phyloP scores from a whole-genome alignment of 2,113 vertebrate species.

The Pipra filicauda region DNA sequence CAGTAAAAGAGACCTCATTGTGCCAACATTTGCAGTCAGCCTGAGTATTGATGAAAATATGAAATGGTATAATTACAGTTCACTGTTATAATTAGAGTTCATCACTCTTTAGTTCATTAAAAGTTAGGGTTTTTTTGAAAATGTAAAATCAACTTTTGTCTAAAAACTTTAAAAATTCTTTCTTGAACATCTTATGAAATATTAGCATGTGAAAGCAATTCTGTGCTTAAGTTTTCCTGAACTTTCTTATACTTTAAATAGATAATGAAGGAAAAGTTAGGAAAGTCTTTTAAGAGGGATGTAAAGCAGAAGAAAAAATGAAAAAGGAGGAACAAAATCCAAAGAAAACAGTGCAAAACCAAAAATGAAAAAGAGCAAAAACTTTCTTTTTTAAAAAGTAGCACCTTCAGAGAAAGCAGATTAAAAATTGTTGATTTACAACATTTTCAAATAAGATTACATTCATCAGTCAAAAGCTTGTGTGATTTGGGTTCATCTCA shows the following conservation, averaged over 20 bases:
- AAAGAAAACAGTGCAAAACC: background rate
- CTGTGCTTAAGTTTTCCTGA: background rate
- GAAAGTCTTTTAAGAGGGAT: background rate
- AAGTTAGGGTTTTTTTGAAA: background rate
- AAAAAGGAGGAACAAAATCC: background rate
- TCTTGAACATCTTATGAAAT: background rate
- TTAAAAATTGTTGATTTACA: background rate
- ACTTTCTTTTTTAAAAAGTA: background rate
- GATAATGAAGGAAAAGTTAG: background rate
- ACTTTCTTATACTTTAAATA: background rate
- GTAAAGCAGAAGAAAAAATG: background rate
- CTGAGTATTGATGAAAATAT: background rate
- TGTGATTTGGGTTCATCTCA: background rate
- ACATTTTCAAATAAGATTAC: background rate
- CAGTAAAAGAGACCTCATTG: constrained; percentile 22
- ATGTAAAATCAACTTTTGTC: background rate
- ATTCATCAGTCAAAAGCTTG: background rate
- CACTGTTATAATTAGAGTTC: constrained; percentile 23
- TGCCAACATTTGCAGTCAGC: constrained; percentile 28
- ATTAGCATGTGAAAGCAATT: background rate
- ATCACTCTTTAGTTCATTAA: constrained; percentile 3
- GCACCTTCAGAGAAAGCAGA: background rate
- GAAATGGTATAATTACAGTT: constrained; percentile 24
- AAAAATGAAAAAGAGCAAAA: background rate
- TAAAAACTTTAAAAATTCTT: background rate